Conservation (phyloP, 2,113 vertebrate genomes). For the Garra rufa region DNA sequence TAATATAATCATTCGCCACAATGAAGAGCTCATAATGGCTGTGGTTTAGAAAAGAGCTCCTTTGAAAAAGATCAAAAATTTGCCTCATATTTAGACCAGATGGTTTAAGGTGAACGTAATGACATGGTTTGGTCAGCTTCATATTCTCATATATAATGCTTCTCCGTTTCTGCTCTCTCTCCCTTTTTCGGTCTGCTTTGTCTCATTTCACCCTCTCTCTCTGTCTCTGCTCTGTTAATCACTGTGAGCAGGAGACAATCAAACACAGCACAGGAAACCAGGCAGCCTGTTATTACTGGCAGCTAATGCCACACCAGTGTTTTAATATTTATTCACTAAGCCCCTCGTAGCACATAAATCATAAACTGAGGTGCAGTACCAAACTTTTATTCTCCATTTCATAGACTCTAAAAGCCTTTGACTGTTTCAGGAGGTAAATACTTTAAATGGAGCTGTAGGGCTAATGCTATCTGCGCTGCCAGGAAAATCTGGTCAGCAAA, state of each 20-base stretch:
- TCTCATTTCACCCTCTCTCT: constrained; percentile 5
- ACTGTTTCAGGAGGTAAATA: constrained; percentile 66
- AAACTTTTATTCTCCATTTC: constrained; percentile 60
- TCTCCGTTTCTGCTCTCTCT: constrained; percentile 15
- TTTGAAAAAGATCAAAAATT: constrained; percentile 21
- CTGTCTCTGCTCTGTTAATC: constrained; percentile 53
- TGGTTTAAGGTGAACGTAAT: constrained; percentile 42
- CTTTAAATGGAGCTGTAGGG: constrained; percentile 54
- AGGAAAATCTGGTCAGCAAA: constrained; percentile 54
- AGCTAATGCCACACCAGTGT: constrained; percentile 64
- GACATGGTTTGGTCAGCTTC: constrained; percentile 44
- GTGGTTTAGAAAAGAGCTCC: constrained; percentile 19
- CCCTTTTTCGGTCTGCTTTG: constrained; percentile 30
- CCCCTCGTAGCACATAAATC: constrained; percentile 70
- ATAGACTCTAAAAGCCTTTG: constrained; percentile 65
- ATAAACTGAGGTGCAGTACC: constrained; percentile 61
- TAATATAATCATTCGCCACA: not conserved
- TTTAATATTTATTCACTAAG: constrained; percentile 75
- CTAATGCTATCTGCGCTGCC: constrained; percentile 49
- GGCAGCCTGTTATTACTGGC: constrained; percentile 74
- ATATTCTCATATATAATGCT: constrained; percentile 32
- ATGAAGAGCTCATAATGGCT: constrained; percentile 7
- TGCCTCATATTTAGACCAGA: constrained; percentile 17
- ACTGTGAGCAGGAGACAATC: constrained; percentile 63
- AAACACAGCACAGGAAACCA: constrained; percentile 70